These are phyloP conservation scores for Falco naumanni DNA, from an alignment of 2,797 vertebrate species.

Conservation along the genomic window DNA sequence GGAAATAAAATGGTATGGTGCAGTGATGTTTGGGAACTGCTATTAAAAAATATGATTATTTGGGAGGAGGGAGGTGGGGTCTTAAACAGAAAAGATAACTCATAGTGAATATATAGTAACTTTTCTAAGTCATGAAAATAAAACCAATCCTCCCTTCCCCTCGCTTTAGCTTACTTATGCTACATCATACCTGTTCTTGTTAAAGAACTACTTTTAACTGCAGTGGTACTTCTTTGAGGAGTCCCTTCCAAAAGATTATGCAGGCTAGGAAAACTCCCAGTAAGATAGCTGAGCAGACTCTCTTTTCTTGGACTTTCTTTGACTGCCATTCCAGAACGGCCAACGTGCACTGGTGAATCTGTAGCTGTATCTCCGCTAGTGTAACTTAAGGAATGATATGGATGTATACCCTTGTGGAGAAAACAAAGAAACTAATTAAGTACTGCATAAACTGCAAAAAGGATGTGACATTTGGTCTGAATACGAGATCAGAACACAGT, in stretches of 20 bases:
- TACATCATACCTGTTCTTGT: constrained; percentile 88
- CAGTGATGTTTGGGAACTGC: not conserved
- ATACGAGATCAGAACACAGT: not conserved
- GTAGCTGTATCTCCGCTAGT: constrained; percentile 97
- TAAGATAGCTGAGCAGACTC: constrained; percentile 95
- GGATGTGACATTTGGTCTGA: not conserved
- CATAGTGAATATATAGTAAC: not conserved
- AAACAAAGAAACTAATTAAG: not conserved
- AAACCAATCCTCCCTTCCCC: not conserved
- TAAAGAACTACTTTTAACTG: constrained; percentile 90
- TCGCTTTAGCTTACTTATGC: not conserved
- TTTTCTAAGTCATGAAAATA: not conserved
- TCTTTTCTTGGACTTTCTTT: constrained; percentile 97
- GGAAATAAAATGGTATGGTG: not conserved
- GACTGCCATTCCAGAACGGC: constrained; percentile 82
- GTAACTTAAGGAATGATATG: constrained; percentile 97
- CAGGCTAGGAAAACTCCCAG: constrained; percentile 95
- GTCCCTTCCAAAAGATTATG: constrained; percentile 96
- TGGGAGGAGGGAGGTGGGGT: not conserved
- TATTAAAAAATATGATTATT: not conserved
- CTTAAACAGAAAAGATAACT: not conserved
- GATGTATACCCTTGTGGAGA: constrained; percentile 89
- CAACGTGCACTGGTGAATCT: constrained; percentile 93
- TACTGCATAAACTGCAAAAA: not conserved
- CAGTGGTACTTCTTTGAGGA: constrained; percentile 85